phyloP scores from a whole-genome alignment of 2,888 invertebrate species.

The Parnassius orleans region DNA sequence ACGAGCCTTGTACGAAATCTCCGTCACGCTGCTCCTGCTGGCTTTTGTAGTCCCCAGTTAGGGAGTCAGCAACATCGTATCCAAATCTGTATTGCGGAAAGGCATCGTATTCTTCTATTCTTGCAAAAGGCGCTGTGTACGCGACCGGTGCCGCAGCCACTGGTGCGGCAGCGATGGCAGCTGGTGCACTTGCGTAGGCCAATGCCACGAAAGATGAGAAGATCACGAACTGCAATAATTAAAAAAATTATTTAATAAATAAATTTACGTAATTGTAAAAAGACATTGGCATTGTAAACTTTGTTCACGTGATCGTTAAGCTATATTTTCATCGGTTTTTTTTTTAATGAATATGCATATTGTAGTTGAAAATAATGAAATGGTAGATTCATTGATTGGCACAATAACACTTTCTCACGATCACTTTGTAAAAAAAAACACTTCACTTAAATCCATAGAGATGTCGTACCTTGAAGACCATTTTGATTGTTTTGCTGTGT shows the following conservation, averaged over 20 bases:
- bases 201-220: constrained; percentile 64
- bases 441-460: constrained; percentile 46
- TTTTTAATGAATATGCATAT: no score
- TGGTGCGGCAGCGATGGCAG: constrained; percentile 59
- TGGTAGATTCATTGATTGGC: background rate
- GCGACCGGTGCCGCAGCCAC: constrained; percentile 51
- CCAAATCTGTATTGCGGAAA: constrained; percentile 80
- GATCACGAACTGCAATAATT: constrained; percentile 60
- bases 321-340: no score
- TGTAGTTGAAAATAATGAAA: background rate
- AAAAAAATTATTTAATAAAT: background rate
- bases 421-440: constrained; percentile 37
- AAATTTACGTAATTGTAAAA: background rate
- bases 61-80: constrained; percentile 66
- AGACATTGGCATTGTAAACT: no score
- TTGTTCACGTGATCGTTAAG: no score
- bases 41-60: constrained; percentile 73
- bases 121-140: constrained; percentile 51
- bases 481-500: constrained; percentile 52
- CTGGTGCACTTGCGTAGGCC: constrained; percentile 58
- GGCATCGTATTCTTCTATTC: constrained; percentile 74
- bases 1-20: constrained; percentile 74
- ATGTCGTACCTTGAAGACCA: constrained; percentile 74
- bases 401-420: constrained; percentile 31
- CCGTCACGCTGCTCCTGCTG: constrained; percentile 77